Conservation (phyloP, 1,140 invertebrate genomes). For the Zophobas atratus region DNA sequence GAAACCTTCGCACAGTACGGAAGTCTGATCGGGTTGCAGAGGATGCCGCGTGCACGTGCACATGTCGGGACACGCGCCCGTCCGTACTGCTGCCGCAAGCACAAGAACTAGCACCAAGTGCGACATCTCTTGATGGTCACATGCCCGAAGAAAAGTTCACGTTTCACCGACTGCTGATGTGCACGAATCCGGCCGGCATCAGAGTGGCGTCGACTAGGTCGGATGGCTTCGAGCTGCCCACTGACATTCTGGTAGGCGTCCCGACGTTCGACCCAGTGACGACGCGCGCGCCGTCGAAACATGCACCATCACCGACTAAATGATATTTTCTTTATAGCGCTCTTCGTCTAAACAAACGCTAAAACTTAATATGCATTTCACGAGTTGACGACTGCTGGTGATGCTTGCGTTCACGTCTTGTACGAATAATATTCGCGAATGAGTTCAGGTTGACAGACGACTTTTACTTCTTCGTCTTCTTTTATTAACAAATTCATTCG, state of each 20-base stretch:
- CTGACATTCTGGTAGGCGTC: conserved; percentile 25
- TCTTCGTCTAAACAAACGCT: conserved; percentile 25
- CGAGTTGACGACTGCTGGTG: conserved; percentile 30
- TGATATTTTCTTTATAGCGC: conserved; percentile 41
- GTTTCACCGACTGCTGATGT: neutral
- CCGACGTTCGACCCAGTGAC: conserved; percentile 31
- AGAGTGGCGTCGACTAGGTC: conserved; percentile 21
- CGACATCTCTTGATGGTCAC: conserved; percentile 45
- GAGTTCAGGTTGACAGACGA: neutral
- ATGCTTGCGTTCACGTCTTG: neutral
- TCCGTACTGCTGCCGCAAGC: conserved; percentile 36
- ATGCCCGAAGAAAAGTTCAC: conserved; percentile 18
- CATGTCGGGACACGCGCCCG: conserved; percentile 53
- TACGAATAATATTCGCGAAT: conserved; percentile 1
- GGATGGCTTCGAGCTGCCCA: conserved; percentile 21
- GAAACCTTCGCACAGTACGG: conserved; percentile 43
- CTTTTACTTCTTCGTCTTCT: neutral
- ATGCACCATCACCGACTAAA: conserved; percentile 14
- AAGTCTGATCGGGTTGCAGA: conserved; percentile 42
- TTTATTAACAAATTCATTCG: neutral
- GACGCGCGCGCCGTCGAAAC: conserved; percentile 35
- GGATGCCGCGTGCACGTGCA: conserved; percentile 53
- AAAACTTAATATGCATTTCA: conserved; percentile 44
- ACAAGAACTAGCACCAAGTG: conserved; percentile 50
- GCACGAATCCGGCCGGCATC: conserved; percentile 28